phyloP scores from a whole-genome alignment of 1,140 invertebrate species.

The Zaprionus inermis region DNA sequence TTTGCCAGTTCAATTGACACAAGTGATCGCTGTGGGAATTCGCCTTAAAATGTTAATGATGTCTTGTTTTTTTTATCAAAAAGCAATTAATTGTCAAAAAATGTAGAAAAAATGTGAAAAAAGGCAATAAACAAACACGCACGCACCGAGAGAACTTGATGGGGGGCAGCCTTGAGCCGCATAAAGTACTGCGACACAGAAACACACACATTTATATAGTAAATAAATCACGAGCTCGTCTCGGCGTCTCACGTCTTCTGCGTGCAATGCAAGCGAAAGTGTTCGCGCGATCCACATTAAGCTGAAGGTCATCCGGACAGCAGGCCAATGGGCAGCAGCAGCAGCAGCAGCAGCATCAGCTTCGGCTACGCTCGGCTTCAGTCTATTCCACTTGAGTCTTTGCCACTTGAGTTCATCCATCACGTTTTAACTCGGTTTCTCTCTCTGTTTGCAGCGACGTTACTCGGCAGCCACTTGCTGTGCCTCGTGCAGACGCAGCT shows the following conservation, averaged over 20 bases:
- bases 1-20: slow-evolving; percentile 55
- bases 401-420: slow-evolving; percentile 41
- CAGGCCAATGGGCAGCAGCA: slow-evolving; percentile 28
- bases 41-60: slow-evolving; percentile 65
- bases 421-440: slow-evolving; percentile 53
- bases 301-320: slow-evolving; percentile 66
- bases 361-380: slow-evolving; percentile 10
- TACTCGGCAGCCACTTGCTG: slow-evolving; percentile 48
- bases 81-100: slow-evolving; percentile 63
- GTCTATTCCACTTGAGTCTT: slow-evolving; percentile 4
- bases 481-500: slow-evolving; percentile 51
- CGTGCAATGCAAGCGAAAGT: slow-evolving; percentile 3
- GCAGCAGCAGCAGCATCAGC: slow-evolving; percentile 16
- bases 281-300: slow-evolving; percentile 16
- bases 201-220: slow-evolving; percentile 37
- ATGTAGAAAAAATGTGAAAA: slow-evolving; percentile 29
- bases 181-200: slow-evolving; percentile 47
- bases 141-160: slow-evolving; percentile 54
- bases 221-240: slow-evolving; percentile 62
- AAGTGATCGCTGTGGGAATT: slow-evolving; percentile 62
- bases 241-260: slow-evolving; percentile 13
- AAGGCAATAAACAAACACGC: slow-evolving; percentile 46
- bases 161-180: slow-evolving; percentile 57
- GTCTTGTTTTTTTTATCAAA: slow-evolving; percentile 63
- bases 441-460: slow-evolving; percentile 44